phyloP scores from a whole-genome alignment of 1,140 invertebrate species.

The Limonius californicus region DNA sequence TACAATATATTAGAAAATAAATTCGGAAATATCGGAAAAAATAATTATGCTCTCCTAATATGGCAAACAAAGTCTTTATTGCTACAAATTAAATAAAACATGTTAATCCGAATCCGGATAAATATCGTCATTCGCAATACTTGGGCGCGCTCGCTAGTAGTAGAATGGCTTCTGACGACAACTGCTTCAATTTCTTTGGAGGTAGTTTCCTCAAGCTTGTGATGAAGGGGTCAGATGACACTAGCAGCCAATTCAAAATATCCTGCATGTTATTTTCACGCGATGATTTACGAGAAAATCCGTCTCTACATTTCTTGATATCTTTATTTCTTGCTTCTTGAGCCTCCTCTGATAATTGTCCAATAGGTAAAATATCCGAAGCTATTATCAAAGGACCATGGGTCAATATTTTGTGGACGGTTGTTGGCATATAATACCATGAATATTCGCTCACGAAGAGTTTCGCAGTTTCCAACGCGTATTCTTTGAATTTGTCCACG shows the following conservation, averaged over 20 bases:
- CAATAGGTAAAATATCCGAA: slow-evolving; percentile 39
- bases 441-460: slow-evolving; percentile 33
- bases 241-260: slow-evolving; percentile 30
- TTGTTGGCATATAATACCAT: slow-evolving; percentile 41
- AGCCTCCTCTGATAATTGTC: slow-evolving; percentile 42
- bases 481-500: slow-evolving; percentile 29
- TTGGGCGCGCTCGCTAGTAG: too few relatives aligned
- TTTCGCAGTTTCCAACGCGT: slow-evolving; percentile 31
- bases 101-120: too few relatives aligned
- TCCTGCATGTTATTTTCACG: slow-evolving; percentile 28
- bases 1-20: too few relatives aligned
- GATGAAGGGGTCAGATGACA: slow-evolving; percentile 33
- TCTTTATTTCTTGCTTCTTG: slow-evolving; percentile 43
- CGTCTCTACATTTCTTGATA: slow-evolving; percentile 29
- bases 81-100: too few relatives aligned
- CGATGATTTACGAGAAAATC: slow-evolving; percentile 31
- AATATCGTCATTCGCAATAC: too few relatives aligned
- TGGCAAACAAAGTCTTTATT: too few relatives aligned
- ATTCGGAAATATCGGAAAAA: too few relatives aligned
- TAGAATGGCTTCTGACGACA: not conserved
- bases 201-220: not conserved
- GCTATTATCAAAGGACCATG: slow-evolving; percentile 40
- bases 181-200: not conserved
- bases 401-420: slow-evolving; percentile 43
- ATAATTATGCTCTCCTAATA: too few relatives aligned